A percentile compares a stretch with the other conserved stretches of the same genome.
Conservation (phyloP, 2,888 invertebrate genomes). For the Salticus scenicus region DNA sequence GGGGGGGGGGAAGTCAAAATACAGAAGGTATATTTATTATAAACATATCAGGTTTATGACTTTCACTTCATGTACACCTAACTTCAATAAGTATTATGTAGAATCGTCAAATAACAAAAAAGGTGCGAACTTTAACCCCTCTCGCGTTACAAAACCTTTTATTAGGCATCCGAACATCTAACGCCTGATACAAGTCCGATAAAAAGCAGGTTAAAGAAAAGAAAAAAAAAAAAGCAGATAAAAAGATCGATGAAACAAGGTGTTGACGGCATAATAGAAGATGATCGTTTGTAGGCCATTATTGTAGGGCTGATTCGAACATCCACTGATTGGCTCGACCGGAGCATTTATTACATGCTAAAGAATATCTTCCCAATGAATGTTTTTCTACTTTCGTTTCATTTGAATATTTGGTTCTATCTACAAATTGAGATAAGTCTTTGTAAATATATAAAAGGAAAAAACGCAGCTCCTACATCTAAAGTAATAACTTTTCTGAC, state of each 20-base stretch:
- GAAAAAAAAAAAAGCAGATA: background rate
- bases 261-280: slow-evolving; percentile 12
- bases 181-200: slow-evolving; percentile 12
- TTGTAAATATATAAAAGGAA: too few species aligned
- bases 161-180: slow-evolving; percentile 20
- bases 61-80: background rate
- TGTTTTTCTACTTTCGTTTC: too few species aligned
- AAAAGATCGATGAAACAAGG: slow-evolving; percentile 1
- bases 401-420: too few species aligned
- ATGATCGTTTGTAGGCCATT: slow-evolving; percentile 15
- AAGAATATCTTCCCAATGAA: too few species aligned
- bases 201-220: background rate
- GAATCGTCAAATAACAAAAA: background rate
- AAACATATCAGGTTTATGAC: background rate
- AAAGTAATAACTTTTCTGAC: too few species aligned
- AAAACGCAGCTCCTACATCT: too few species aligned
- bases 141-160: slow-evolving; percentile 18
- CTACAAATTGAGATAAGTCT: too few species aligned
- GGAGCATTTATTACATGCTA: too few species aligned
- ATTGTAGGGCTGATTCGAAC: background rate
- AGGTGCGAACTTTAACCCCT: slow-evolving; percentile 46
- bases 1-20: too few species aligned
- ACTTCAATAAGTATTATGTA: background rate
- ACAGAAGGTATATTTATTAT: too few species aligned
- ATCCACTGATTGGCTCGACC: background rate